Conservation (phyloP, 2,888 invertebrate genomes). For the Coenonympha glycerion region DNA sequence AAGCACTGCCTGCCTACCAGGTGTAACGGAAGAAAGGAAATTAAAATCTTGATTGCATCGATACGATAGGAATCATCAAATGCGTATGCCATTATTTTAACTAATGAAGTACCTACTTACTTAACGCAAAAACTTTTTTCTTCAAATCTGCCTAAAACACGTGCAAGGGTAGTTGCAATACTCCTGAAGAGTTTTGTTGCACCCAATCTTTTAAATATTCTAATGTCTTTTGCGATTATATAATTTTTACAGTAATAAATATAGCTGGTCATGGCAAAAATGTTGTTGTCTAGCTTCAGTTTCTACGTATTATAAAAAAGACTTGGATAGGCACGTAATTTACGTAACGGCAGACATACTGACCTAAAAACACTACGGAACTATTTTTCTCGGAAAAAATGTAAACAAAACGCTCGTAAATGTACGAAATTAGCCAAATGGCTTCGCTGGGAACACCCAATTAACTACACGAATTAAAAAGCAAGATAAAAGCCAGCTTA, state of each 20-base stretch:
- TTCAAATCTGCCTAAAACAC: no score
- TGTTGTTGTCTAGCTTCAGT: no score
- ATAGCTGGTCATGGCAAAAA: no score
- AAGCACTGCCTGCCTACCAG: no score
- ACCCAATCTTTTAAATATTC: no score
- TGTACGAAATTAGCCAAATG: slow-evolving; percentile 45
- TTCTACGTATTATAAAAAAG: no score
- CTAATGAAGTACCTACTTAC: no score
- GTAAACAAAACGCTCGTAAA: slow-evolving; percentile 57
- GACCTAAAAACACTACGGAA: slow-evolving; percentile 4
- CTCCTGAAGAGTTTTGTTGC: no score
- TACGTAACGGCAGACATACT: slow-evolving; percentile 2
- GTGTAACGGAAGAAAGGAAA: slow-evolving; percentile 28
- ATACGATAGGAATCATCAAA: not conserved
- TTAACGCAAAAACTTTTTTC: no score
- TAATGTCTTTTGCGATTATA: no score
- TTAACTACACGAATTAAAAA: slow-evolving; percentile 2
- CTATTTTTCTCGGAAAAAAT: slow-evolving; percentile 34
- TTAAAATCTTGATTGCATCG: slow-evolving; percentile 12
- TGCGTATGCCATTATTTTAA: not conserved
- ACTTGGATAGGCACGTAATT: not conserved
- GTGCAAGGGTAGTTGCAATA: no score
- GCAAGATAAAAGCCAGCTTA: not conserved
- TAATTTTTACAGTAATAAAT: no score
- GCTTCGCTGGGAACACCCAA: not conserved